Evolutionary conservation across 2,797 vertebrate genomes (phyloP).

Genomic region (Dicrostonyx torquatus): DNA sequence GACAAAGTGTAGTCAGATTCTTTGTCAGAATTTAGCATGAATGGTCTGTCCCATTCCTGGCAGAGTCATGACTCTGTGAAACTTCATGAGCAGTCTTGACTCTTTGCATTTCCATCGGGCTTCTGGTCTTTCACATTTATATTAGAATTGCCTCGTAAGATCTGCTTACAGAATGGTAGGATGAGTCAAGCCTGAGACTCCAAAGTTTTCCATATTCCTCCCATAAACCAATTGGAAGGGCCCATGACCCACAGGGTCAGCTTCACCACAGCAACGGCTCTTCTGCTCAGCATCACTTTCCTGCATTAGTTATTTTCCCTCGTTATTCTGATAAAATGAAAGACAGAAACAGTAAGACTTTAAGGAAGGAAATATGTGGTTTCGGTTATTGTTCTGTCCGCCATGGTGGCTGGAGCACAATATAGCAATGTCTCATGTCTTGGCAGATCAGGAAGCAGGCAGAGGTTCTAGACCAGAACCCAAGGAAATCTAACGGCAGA

Average conservation of each 20-base stretch:
- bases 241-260: no score
- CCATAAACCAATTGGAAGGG: background rate
- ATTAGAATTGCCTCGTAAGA: background rate
- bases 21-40: background rate
- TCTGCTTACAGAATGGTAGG: background rate
- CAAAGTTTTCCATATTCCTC: background rate
- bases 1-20: background rate
- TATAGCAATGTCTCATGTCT: background rate
- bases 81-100: background rate
- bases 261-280: background rate
- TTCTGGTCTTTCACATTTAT: background rate
- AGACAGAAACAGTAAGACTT: background rate
- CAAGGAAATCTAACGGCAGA: no score
- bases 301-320: background rate
- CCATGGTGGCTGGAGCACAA: background rate
- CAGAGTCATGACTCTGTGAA: background rate
- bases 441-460: background rate
- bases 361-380: background rate
- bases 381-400: background rate
- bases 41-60: background rate
- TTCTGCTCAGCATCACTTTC: background rate
- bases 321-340: background rate
- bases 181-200: background rate
- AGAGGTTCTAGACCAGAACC: background rate
- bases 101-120: no score